phyloP scores from a whole-genome alignment of 2,888 invertebrate species.

The Rambutsinella grinnellia region DNA sequence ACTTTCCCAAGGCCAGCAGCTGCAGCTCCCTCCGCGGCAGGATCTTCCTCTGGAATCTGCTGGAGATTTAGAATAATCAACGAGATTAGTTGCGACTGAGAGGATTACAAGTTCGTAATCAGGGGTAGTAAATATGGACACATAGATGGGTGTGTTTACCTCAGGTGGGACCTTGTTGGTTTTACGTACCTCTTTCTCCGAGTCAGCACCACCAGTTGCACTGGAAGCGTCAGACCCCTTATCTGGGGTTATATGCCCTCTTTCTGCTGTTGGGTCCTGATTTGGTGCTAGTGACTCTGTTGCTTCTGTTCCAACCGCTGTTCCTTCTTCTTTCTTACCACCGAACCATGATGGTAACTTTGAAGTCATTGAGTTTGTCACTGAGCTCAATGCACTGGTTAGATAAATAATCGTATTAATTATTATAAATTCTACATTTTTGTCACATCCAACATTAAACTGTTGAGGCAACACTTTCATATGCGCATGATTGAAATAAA shows the following conservation, averaged over 20 bases:
- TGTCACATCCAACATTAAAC: no score
- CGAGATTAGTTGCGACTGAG: constrained; percentile 20
- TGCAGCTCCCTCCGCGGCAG: constrained; percentile 57
- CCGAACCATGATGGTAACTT: constrained; percentile 63
- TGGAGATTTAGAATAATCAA: constrained; percentile 6
- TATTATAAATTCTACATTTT: no score
- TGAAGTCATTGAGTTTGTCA: constrained; percentile 64
- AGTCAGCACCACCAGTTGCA: constrained; percentile 92
- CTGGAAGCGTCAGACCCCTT: constrained; percentile 72
- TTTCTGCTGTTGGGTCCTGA: constrained; percentile 41
- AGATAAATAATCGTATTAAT: background rate
- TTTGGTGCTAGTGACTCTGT: constrained; percentile 46
- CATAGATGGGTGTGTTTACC: constrained; percentile 56
- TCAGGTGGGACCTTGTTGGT: constrained; percentile 58
- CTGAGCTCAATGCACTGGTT: constrained; percentile 61
- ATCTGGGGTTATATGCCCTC: constrained; percentile 58
- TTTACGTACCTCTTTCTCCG: constrained; percentile 76
- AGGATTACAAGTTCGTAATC: constrained; percentile 1
- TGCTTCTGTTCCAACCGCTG: constrained; percentile 33
- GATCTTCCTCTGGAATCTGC: constrained; percentile 55
- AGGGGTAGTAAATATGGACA: constrained; percentile 39
- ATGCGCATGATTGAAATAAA: no score
- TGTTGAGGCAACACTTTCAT: no score
- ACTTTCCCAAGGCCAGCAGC: constrained; percentile 70
- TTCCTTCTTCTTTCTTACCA: constrained; percentile 50